Conservation (phyloP, 2,888 invertebrate species). For the Sinopyrophorus schimmeli region DNA sequence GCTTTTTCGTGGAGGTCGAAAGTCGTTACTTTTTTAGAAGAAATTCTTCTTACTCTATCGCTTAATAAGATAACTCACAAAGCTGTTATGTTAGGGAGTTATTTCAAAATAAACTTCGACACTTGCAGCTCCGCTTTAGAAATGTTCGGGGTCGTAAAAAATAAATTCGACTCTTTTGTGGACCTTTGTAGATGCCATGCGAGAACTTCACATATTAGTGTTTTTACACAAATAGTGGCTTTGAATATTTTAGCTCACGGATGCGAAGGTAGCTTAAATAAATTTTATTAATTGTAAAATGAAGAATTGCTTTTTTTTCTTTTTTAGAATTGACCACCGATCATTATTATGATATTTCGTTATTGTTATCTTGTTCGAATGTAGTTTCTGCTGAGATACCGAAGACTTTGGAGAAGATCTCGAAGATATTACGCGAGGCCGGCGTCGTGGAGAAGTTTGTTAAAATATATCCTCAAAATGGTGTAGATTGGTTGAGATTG, state of each 20-base stretch:
- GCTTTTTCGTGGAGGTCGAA: constrained; percentile 19
- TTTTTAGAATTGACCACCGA: constrained; percentile 65
- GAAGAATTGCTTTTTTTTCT: not conserved
- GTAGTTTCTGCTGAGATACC: constrained; percentile 77
- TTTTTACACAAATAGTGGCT: constrained; percentile 60
- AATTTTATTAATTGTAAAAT: constrained; percentile 1
- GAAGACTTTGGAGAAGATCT: constrained; percentile 45
- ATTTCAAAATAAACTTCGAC: constrained; percentile 49
- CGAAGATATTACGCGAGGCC: constrained; percentile 39
- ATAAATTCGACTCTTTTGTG: constrained; percentile 39
- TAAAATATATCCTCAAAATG: constrained; percentile 56
- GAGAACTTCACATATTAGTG: constrained; percentile 56
- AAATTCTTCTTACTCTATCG: not conserved
- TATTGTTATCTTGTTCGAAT: constrained; percentile 67
- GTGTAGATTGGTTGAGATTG: constrained; percentile 62
- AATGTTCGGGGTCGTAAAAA: constrained; percentile 51
- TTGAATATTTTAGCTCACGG: constrained; percentile 61
- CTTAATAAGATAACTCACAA: constrained; percentile 29
- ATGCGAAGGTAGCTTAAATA: constrained; percentile 50
- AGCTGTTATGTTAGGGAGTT: constrained; percentile 47
- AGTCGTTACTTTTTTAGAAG: not conserved
- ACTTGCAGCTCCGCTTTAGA: constrained; percentile 42
- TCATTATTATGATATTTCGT: constrained; percentile 70
- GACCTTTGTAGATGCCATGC: constrained; percentile 54
- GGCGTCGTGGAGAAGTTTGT: constrained; percentile 58